Evolutionary conservation across 2,797 vertebrate species (phyloP).

Genomic region (Tangara arthus): DNA sequence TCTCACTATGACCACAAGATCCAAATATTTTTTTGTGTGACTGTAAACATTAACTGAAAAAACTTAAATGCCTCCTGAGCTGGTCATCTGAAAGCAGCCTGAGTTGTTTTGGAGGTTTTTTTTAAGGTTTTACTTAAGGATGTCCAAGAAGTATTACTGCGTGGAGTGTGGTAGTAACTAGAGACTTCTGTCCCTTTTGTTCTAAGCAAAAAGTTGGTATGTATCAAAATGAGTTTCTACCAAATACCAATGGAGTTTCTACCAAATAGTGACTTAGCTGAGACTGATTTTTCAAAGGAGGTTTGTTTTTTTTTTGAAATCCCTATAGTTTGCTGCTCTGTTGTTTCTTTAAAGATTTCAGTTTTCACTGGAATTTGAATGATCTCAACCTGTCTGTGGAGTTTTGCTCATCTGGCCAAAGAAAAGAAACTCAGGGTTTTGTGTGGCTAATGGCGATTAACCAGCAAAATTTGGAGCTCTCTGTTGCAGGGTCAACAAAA

Average conservation of each 20-base stretch:
- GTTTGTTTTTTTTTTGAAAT: neutral
- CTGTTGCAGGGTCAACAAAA: neutral
- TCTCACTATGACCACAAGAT: neutral
- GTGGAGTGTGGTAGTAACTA: neutral
- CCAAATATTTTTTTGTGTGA: neutral
- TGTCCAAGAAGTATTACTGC: neutral
- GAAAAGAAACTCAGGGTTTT: neutral
- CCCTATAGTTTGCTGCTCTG: neutral
- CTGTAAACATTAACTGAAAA: neutral
- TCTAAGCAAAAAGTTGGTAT: neutral
- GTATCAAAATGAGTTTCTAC: neutral
- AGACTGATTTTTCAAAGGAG: neutral
- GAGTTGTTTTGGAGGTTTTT: neutral
- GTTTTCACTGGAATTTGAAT: neutral
- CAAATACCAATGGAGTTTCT: neutral
- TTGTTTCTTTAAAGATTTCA: neutral
- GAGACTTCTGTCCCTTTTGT: neutral
- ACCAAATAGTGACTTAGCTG: neutral
- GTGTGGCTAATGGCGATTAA: neutral
- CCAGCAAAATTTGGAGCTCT: neutral
- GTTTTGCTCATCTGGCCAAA: neutral
- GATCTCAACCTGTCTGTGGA: fast-evolving
- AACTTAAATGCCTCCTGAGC: neutral
- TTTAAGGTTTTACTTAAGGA: neutral
- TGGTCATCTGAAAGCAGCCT: neutral